A percentile compares a stretch with the other conserved stretches of the same genome.
Conservation (phyloP, 2,113 vertebrate genomes). For the Tetraodon nigroviridis region DNA sequence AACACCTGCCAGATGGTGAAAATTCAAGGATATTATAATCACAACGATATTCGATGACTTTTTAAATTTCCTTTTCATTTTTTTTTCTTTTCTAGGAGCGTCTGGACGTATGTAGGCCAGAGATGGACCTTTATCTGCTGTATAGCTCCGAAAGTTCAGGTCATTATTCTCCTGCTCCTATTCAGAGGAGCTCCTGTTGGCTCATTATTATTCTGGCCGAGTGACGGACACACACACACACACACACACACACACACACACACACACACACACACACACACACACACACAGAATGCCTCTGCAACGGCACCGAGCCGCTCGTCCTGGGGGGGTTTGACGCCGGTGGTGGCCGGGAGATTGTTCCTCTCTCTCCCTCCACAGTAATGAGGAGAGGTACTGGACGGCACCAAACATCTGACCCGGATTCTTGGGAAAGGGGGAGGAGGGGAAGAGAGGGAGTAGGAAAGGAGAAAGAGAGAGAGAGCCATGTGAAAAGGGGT, state of each 20-base stretch:
- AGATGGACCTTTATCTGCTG: conserved; percentile 50
- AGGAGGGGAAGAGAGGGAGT: conserved; percentile 13
- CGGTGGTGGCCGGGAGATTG: conserved; percentile 37
- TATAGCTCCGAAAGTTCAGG: conserved; percentile 67
- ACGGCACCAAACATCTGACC: conserved; percentile 69
- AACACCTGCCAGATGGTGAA: too few relatives aligned
- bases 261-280: conserved; percentile 57
- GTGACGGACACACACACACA: conserved; percentile 60
- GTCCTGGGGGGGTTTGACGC: conserved; percentile 18
- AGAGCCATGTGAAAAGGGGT: conserved; percentile 62
- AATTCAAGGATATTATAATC: too few relatives aligned
- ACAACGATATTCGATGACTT: too few relatives aligned
- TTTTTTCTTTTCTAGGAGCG: conserved; percentile 2
- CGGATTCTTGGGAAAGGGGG: conserved; percentile 48
- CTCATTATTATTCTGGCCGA: conserved; percentile 80
- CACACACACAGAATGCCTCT: conserved; percentile 33
- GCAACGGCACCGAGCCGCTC: conserved; percentile 34
- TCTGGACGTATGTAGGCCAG: conserved; percentile 53
- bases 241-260: conserved; percentile 51
- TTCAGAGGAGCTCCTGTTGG: conserved; percentile 68
- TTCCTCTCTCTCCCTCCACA: conserved; percentile 66
- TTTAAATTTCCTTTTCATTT: too few relatives aligned
- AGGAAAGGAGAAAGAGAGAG: conserved; percentile 15
- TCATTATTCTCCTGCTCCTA: conserved; percentile 72
- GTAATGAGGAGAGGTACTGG: conserved; percentile 69